Evolutionary conservation across 2,797 vertebrate genomes (phyloP), one percentile per base, ranked within the genome.

Genomic region (Typhlichthys subterraneus): DNA sequence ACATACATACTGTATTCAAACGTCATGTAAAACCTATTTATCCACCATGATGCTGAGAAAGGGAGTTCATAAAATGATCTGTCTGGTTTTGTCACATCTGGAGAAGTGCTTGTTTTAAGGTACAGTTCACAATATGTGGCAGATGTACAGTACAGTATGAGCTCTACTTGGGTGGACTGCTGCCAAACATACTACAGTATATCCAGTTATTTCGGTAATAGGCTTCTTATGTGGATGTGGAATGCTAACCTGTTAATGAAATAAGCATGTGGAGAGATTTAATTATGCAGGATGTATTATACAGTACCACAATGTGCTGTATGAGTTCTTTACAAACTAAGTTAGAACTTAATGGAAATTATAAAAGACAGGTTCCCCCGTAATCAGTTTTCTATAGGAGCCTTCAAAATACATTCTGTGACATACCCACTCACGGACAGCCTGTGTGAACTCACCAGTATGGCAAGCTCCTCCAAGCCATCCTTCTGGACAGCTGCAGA

Each of bases 401-500:
- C 1, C 7, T 7, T 42, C 11, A 29, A 15, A 23, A 58, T 10
- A 11, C 29, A 12, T 13, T 64, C 48, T 15, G n/a, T 8, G 33
- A 14, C 12, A 54, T 19, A 42, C n/a, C 45, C 54, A 42, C 17
- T 19, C 54, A 42, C 2, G 3, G 9, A 4, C 9, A 53, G 64
- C 3, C 33, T 5, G 23, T 55, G 9, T 60, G 53, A 58, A 58
- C 87, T 90, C 85, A 96, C 94, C 94, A 12, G 87, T 92, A 70
- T 95, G 94, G 71, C 94, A 95, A 46, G 93, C 93, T 10, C 93
- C 94, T 3, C 94, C 94, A 1, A 95, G 73, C 94, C 94, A 96
- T 68, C 94, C 94, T 49, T 93, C 92, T 1, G 76, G 88, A 87
- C 95, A 96, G 91, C 92, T 95, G 85, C 95, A 95, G 89, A 95